These are phyloP conservation scores for Oreamnos americanus DNA, from an alignment of 2,113 vertebrate genomes.

Conservation along the genomic window DNA sequence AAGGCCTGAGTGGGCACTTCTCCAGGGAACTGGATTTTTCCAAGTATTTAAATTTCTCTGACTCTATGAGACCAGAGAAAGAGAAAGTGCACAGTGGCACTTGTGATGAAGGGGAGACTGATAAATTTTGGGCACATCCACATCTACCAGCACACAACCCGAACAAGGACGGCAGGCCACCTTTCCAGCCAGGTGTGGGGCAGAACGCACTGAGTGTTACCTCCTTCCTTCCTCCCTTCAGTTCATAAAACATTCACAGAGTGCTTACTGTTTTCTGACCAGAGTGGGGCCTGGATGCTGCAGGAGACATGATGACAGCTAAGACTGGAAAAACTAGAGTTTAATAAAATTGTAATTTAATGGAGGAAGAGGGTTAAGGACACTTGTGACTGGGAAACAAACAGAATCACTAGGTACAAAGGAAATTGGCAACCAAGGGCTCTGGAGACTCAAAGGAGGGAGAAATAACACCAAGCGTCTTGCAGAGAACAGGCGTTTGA, in stretches of 20 bases:
- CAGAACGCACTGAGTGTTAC: neutral
- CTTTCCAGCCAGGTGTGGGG: neutral
- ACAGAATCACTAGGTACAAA: neutral
- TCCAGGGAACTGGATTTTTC: neutral
- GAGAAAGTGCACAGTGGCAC: neutral
- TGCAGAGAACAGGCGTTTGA: neutral
- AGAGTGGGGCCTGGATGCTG: neutral
- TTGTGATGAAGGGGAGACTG: neutral
- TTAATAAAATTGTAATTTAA: neutral
- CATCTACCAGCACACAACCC: neutral
- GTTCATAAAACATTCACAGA: neutral
- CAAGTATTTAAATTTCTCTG: neutral
- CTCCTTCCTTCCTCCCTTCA: neutral
- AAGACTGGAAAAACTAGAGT: neutral
- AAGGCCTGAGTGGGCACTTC: neutral
- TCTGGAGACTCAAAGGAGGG: neutral
- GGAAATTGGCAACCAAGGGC: neutral
- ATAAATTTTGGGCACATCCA: neutral
- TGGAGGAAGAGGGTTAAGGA: neutral
- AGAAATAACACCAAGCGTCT: neutral
- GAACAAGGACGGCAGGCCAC: neutral
- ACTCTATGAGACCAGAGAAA: neutral
- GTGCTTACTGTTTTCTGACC: neutral
- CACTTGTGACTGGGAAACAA: neutral
- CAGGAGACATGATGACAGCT: neutral